Base-by-base conservation (phyloP, 1,140 invertebrate genomes). In the Drosophila ercepeae region DNA sequence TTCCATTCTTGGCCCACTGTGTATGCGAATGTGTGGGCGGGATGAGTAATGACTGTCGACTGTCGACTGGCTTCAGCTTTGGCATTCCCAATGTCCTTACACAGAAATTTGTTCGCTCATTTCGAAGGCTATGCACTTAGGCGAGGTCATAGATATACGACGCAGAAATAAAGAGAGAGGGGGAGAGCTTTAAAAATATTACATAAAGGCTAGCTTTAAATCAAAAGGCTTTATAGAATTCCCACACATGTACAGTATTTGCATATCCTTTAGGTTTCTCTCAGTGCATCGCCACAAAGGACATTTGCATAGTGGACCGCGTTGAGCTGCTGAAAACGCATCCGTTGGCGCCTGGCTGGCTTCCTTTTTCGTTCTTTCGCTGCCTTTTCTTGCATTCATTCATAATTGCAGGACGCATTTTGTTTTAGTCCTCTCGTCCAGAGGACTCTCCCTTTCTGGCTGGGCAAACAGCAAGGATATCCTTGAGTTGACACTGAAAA, bases 321-420 rank as follows among this genome's bases (percentile, higher is more conserved):
- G 54, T 46, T 57, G 59, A 65, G 60, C 57, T 78, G 74, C 75
- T 52, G 65, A n/a, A 57, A 75, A 78, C 53, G 41, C 53, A 67
- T 63, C 64, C 79, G 74, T 59, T 68, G 60, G 50, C 48, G 64
- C 48, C 71, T 46, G 46, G 44, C 44, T 83, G 53, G 42, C 61
- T 64, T 60, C 67, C 68, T 70, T 39, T 59, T 68, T 45, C 41
- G 50, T 50, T 42, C 34, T 39, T 72, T 55, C 52, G 59, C 42
- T 60, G 46, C 11, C 74, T 71, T 44, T 61, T 32, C 29, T 32
- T 32, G 59, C 46, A 68, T 86, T 79, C 81, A 75, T 81, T 76
- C 81, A 81, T 84, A 84, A 84, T 84, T 84, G 81, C 79, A 76
- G 79, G 81, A 86, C 81, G 81, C 79, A 84, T 63, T 79, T 79